Conservation (phyloP, 2,113 vertebrate species). For the Hassar affinis region DNA sequence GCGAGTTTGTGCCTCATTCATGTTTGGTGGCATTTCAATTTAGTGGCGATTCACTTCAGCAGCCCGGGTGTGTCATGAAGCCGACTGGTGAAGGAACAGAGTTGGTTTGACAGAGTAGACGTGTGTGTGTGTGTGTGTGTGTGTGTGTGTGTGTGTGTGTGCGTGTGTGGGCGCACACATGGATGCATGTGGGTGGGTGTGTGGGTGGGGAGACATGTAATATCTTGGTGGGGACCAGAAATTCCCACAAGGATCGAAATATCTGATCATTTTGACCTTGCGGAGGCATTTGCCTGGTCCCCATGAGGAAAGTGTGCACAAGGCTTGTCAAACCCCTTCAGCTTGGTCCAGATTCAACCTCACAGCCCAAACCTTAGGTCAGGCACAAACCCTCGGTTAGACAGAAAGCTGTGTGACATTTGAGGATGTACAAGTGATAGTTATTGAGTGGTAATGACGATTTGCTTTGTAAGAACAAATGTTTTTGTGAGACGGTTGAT, state of each 20-base stretch:
- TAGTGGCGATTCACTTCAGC: constrained; percentile 26
- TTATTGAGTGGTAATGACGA: not conserved
- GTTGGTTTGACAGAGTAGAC: constrained; percentile 39
- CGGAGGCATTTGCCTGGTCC: too few relatives aligned
- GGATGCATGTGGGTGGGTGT: too few relatives aligned
- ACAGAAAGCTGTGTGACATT: not conserved
- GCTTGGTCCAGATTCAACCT: not conserved
- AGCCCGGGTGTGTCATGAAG: constrained; percentile 38
- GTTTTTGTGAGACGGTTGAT: not conserved
- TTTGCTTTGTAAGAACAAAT: not conserved
- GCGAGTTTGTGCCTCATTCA: constrained; percentile 35
- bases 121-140: constrained; percentile 16
- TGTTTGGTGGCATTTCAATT: constrained; percentile 45
- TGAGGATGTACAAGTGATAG: too few relatives aligned
- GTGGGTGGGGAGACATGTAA: too few relatives aligned
- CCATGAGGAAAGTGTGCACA: too few relatives aligned
- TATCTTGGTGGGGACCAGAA: too few relatives aligned
- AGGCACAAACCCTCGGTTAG: not conserved
- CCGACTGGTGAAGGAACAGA: constrained; percentile 20
- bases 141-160: not conserved
- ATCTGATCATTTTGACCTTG: too few relatives aligned
- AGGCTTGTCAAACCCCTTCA: not conserved
- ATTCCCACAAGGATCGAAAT: too few relatives aligned
- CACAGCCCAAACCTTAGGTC: not conserved
- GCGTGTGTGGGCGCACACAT: not conserved